phyloP scores from a whole-genome alignment of 1,140 invertebrate species.

The Macrobrachium rosenbergii region DNA sequence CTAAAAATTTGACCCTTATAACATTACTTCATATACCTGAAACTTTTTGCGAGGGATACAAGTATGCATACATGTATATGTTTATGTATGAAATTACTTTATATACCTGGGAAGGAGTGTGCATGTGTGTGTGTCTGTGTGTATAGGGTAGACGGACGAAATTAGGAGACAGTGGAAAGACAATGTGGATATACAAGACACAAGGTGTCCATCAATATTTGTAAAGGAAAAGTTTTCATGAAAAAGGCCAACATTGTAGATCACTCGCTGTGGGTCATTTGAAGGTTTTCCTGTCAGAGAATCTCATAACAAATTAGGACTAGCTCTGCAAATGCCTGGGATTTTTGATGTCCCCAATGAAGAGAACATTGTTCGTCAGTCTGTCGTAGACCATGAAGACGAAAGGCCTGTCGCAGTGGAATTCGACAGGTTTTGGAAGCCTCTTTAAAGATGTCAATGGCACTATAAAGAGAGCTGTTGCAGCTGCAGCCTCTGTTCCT shows the following conservation, averaged over 20 bases:
- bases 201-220: too few relatives aligned
- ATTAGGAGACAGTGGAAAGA: too few relatives aligned
- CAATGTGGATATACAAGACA: too few relatives aligned
- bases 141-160: too few relatives aligned
- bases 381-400: constrained; percentile 86
- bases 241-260: too few relatives aligned
- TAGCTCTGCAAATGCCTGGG: constrained; percentile 59
- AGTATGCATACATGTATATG: not conserved
- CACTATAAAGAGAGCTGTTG: constrained; percentile 75
- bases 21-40: not conserved
- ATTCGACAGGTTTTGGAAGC: constrained; percentile 73
- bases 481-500: constrained; percentile 75
- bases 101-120: too few relatives aligned
- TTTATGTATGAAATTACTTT: not conserved
- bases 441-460: not conserved
- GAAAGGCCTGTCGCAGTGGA: constrained; percentile 89
- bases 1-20: too few relatives aligned
- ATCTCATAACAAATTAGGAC: too few relatives aligned
- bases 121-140: too few relatives aligned
- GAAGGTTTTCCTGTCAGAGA: too few relatives aligned
- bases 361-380: constrained; percentile 77
- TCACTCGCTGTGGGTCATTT: too few relatives aligned
- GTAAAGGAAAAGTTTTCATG: too few relatives aligned
- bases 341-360: constrained; percentile 80
- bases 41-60: not conserved